Base-by-base conservation (phyloP, 2,113 vertebrate genomes). In the Rhineura floridana region DNA sequence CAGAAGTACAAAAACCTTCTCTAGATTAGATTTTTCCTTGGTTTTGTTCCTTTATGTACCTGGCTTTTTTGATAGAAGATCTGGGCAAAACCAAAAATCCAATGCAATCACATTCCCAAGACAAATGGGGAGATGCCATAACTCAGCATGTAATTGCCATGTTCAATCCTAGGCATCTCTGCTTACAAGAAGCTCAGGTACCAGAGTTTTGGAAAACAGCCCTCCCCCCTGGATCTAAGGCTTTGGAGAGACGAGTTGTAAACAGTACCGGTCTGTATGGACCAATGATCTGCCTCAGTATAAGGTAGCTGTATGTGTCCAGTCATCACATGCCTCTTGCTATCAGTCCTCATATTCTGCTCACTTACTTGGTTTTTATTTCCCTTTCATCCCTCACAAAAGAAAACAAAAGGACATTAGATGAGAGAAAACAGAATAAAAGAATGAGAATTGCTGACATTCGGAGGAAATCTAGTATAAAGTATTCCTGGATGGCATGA, bases 381-480 rank as follows among this genome's bases (percentile, higher is more conserved):
- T 77, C 15, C 36, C 36, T 42, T 13, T 19, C 0, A 0, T 0
- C 2, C 15, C n/a, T 55, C 77, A 4, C 6, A 42, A 75, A 89
- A 75, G 21, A 79, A 42, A 89, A 80, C 0, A 1, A 28, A 90
- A 86, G 2, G 4, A 72, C 78, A 86, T 46, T 55, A 6, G 73
- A 67, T 50, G 15, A 28, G 80, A 80, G 81, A 44, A 25, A 80
- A 5, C 1, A 42, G 82, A 89, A 90, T 73, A 50, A 4, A 79
- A 67, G 73, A 80, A 80, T 23, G 73, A 81, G 80, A 87, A 87
- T 46, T 93, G 52, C 80, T 92, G 91, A 87, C 63, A 90, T 84
- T 88, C 84, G 42, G 17, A 6, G n/a, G n/a, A 91, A 91, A 90
- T 90, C 75, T 76, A 9, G 30, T 85, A 69, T 76, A 80, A 92